Conservation (phyloP, 2,888 invertebrate genomes). For the Tridacna gigas region DNA sequence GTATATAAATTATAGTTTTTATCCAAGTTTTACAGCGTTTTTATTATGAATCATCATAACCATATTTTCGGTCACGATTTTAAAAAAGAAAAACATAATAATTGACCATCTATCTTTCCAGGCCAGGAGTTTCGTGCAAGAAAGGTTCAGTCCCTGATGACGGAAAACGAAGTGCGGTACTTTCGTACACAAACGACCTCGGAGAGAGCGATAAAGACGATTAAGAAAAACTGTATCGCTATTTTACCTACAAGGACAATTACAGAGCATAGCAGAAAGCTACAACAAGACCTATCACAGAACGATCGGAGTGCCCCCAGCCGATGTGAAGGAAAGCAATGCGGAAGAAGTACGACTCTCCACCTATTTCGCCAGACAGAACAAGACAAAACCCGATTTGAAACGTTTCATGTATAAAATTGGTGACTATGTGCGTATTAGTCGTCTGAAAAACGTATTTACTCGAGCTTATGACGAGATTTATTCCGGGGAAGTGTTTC, state of each 20-base stretch:
- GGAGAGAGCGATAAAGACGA: no score
- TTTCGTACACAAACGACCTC: no score
- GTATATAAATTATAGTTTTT: no score
- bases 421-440: constrained; percentile 53
- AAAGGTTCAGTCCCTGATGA: no score
- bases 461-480: constrained; percentile 57
- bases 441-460: constrained; percentile 34
- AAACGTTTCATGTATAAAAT: constrained; percentile 58
- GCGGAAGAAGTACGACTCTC: constrained; percentile 47
- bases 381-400: not conserved
- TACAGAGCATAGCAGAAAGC: no score
- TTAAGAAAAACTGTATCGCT: not conserved
- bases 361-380: constrained; percentile 33
- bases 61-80: no score
- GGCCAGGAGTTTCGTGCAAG: no score
- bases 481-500: constrained; percentile 60
- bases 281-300: constrained; percentile 55
- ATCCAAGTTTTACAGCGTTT: no score
- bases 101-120: no score
- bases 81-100: no score
- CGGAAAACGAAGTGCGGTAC: no score
- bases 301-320: constrained; percentile 58
- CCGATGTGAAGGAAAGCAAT: constrained; percentile 47
- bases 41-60: no score
- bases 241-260: not conserved